Evolutionary conservation across 2,797 vertebrate species (phyloP).

Genomic region (Orientallactaga sibirica): DNA sequence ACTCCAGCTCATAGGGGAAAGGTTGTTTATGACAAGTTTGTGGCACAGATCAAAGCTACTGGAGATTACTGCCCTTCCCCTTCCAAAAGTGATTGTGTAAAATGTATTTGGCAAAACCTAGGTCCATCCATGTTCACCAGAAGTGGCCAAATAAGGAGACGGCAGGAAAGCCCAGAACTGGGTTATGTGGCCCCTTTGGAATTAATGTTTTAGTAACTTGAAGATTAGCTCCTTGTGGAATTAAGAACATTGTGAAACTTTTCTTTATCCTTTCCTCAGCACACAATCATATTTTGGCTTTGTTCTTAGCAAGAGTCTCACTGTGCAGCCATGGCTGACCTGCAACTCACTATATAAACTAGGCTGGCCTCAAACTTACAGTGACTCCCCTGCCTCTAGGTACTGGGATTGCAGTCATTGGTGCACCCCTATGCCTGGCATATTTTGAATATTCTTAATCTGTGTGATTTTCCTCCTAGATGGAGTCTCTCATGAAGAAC

Average conservation of each 20-base stretch:
- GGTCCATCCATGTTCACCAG: background rate
- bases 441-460: background rate
- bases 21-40: background rate
- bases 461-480: background rate
- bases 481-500: background rate
- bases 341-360: background rate
- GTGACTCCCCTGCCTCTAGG: background rate
- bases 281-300: background rate
- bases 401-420: background rate
- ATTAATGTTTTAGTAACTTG: background rate
- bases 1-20: background rate
- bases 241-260: background rate
- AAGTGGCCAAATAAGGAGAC: no score
- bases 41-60: background rate
- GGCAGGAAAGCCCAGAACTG: background rate
- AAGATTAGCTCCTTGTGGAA: background rate
- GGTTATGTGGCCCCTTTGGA: fast-evolving
- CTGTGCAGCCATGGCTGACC: background rate
- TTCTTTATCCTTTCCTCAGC: background rate
- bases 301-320: background rate
- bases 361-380: background rate
- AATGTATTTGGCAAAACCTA: background rate
- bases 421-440: background rate
- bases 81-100: background rate
- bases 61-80: background rate